Evolutionary conservation across 2,113 vertebrate genomes (phyloP).

Genomic region (Aphyosemion australe): DNA sequence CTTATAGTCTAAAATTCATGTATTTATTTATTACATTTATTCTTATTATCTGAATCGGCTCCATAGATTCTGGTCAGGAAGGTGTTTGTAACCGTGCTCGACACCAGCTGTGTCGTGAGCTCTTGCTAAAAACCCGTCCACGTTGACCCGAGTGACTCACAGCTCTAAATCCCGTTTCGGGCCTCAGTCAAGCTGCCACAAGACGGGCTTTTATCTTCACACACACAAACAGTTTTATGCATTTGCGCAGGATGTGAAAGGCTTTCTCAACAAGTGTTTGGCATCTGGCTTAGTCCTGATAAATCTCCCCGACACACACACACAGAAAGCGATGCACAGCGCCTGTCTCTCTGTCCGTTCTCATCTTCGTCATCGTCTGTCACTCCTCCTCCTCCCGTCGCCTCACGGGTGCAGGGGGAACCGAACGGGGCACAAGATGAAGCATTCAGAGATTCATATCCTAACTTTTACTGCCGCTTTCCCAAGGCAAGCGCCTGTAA

Average conservation of each 20-base stretch:
- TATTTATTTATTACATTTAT: not conserved
- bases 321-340: constrained; percentile 12
- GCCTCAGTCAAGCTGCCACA: constrained; percentile 38
- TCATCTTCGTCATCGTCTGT: constrained; percentile 49
- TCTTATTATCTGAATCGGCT: not conserved
- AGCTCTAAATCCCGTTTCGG: constrained; percentile 68
- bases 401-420: constrained; percentile 17
- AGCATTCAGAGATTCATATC: constrained; percentile 44
- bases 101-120: constrained; percentile 21
- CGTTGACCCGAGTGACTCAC: constrained; percentile 60
- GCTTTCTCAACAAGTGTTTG: constrained; percentile 63
- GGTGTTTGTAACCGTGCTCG: constrained; percentile 36
- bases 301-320: constrained; percentile 52
- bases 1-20: too few relatives aligned
- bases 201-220: constrained; percentile 68
- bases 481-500: constrained; percentile 53
- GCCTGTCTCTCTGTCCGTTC: constrained; percentile 50
- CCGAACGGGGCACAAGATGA: constrained; percentile 13
- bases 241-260: constrained; percentile 62
- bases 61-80: not conserved
- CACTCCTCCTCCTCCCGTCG: constrained; percentile 37
- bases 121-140: constrained; percentile 59
- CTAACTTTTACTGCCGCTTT: constrained; percentile 38
- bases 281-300: constrained; percentile 66
- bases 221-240: constrained; percentile 64